Percentiles rank a stretch among this genome's conserved stretches.
Evolutionary conservation across 2,113 vertebrate species (phyloP).

Genomic region (Nothoprocta perdicaria): DNA sequence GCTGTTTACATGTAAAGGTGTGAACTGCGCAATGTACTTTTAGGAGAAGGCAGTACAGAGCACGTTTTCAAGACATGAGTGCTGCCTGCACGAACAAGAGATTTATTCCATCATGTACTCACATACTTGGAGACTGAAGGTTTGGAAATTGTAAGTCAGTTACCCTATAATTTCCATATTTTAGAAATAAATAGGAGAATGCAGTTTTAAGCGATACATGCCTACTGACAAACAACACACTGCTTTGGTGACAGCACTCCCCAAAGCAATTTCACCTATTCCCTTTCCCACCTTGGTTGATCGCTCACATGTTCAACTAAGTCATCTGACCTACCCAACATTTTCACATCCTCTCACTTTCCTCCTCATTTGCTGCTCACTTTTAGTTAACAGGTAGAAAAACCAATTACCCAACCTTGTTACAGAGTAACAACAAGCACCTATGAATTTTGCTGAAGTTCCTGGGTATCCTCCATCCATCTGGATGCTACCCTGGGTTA

Average conservation of each 20-base stretch:
- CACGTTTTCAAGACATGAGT: neutral
- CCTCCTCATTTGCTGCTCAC: neutral
- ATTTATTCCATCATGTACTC: neutral
- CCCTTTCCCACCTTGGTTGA: neutral
- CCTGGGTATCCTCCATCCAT: neutral
- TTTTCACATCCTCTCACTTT: slow-evolving; percentile 13
- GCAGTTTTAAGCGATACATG: neutral
- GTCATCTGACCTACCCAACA: slow-evolving; percentile 22
- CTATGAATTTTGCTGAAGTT: slow-evolving; percentile 19
- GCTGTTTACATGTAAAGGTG: neutral
- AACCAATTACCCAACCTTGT: slow-evolving; percentile 3
- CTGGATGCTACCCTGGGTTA: too few relatives aligned
- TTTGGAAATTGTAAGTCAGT: slow-evolving; percentile 27
- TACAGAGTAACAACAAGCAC: slow-evolving; percentile 3
- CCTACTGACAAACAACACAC: slow-evolving; percentile 16
- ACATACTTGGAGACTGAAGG: slow-evolving; percentile 6
- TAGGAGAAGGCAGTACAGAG: neutral
- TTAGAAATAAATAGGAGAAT: slow-evolving; percentile 33
- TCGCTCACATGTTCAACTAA: neutral
- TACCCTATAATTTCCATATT: slow-evolving; percentile 12
- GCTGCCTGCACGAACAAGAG: neutral
- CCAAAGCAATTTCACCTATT: neutral
- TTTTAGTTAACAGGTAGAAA: slow-evolving; percentile 37
- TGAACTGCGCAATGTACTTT: neutral
- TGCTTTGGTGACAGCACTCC: neutral